Base-by-base conservation (phyloP, 2,113 vertebrate genomes). In the Calyptommatus sinebrachiatus region DNA sequence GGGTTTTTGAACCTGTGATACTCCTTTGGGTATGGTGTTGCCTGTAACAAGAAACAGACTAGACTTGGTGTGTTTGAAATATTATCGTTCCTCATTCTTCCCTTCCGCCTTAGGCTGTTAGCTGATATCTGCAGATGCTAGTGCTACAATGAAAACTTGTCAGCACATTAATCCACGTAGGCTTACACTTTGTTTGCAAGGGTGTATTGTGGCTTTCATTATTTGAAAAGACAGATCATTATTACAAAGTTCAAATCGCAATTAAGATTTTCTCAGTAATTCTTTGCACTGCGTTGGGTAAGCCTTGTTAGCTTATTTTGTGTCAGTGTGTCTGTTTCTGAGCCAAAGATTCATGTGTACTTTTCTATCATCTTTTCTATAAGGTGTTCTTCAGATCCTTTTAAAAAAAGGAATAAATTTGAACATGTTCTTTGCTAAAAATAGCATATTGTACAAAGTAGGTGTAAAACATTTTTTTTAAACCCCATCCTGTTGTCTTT, bases 391-490 rank as follows among this genome's bases (percentile, higher is more conserved):
- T 21, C 57, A 62, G 70, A 7, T 2, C 61, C 5, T 0, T n/a
- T 77, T 76, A 63, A 0, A 24, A 41, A 53, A 53, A 85, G 57
- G n/a, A n/a, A 73, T 31, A 65, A 21, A 31, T n/a, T 16, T 41
- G 71, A n/a, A 48, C 29, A 20, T 4, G n/a, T 0, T 0, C 22
- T 79, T 26, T 71, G 60, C 14, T 57, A 57, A 57, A 74, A 35
- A 70, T 61, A 26, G 29, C 12, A 22, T 73, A 90, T 83, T 82
- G 35, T 12, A 57, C 3, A 7, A 85, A 53, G 29, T 73, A 63
- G 67, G 14, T 63, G 45, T 63, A 61, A 5, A 73, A n/a, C 10
- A 24, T n/a, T 24, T 35, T 74, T 50, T 8, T 6, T 65, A 50
- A 26, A 41, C 12, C 20, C 28, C 20, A 68, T 1, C 45, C 45